A percentile compares a stretch with the other conserved stretches of the same genome.
phyloP scores from a whole-genome alignment of 1,140 invertebrate genomes.

The Hyles euphorbiae region DNA sequence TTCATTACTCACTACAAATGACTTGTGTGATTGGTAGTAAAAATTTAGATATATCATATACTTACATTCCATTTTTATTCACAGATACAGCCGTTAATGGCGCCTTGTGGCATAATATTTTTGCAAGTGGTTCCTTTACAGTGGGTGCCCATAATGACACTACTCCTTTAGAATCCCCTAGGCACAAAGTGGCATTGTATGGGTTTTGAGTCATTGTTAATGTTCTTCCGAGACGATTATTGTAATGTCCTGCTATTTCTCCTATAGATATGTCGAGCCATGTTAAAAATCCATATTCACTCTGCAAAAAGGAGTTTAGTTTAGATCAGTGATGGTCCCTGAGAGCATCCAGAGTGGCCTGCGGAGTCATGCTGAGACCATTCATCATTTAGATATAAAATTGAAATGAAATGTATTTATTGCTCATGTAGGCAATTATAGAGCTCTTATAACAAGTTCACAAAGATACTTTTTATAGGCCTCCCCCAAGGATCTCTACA shows the following conservation, averaged over 20 bases:
- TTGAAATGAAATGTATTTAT: too few relatives aligned
- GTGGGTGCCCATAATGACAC: conserved; percentile 98
- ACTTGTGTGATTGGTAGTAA: too few relatives aligned
- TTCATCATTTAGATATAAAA: too few relatives aligned
- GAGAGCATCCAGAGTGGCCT: too few relatives aligned
- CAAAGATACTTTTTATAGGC: too few relatives aligned
- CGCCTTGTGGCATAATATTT: conserved; percentile 93
- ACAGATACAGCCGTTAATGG: conserved; percentile 88
- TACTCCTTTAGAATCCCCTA: conserved; percentile 93
- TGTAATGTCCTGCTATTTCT: conserved; percentile 87
- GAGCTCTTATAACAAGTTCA: too few relatives aligned
- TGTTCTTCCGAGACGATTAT: conserved; percentile 85
- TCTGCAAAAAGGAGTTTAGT: conserved; percentile 75
- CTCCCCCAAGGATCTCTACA: too few relatives aligned
- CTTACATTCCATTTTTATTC: conserved; percentile 89
- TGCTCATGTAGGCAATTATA: too few relatives aligned
- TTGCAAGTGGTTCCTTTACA: conserved; percentile 88
- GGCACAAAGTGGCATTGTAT: conserved; percentile 92
- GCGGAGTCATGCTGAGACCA: too few relatives aligned
- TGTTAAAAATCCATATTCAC: conserved; percentile 86
- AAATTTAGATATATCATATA: conserved; percentile 20
- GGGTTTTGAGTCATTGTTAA: conserved; percentile 96
- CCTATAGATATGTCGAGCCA: conserved; percentile 98
- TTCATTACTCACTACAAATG: too few relatives aligned
- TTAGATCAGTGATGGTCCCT: not conserved